These are phyloP conservation scores for Calliphora vicina DNA, from an alignment of 1,140 invertebrate species.

Conservation along the genomic window DNA sequence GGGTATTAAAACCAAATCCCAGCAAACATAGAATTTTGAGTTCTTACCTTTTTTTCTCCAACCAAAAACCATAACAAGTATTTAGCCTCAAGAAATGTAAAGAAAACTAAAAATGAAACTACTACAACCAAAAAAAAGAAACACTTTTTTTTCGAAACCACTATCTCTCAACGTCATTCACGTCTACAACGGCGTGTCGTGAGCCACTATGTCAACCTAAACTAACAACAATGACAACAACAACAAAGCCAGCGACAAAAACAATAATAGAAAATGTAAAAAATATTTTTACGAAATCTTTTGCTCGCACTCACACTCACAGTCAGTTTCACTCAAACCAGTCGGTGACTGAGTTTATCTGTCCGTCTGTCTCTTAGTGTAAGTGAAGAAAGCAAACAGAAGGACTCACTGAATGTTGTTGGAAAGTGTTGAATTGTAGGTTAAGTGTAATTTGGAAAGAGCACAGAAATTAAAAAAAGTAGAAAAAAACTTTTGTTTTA, in stretches of 20 bases:
- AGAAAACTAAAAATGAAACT: too few species aligned
- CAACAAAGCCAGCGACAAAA: not conserved
- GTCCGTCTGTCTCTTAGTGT: not conserved
- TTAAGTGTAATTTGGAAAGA: slow-evolving; percentile 13
- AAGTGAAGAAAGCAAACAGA: not conserved
- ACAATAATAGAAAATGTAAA: not conserved
- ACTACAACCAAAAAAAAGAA: not conserved
- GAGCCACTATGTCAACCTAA: not conserved
- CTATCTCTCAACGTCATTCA: not conserved
- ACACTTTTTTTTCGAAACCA: not conserved
- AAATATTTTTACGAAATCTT: not conserved
- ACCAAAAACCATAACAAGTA: too few species aligned
- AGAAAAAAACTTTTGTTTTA: too few species aligned
- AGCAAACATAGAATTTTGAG: too few species aligned
- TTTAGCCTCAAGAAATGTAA: too few species aligned
- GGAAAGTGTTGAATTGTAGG: slow-evolving; percentile 26
- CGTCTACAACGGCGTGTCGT: not conserved
- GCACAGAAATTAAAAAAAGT: not conserved
- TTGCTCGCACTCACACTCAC: too few species aligned
- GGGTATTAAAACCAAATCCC: too few species aligned
- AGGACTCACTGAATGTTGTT: not conserved
- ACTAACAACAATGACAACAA: not conserved
- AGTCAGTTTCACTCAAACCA: not conserved
- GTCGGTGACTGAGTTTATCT: not conserved
- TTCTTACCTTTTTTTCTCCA: too few species aligned